Percentiles rank a stretch among this genome's conserved stretches.
phyloP scores from a whole-genome alignment of 2,113 vertebrate genomes.

The Cyphomyrus discorhynchus region DNA sequence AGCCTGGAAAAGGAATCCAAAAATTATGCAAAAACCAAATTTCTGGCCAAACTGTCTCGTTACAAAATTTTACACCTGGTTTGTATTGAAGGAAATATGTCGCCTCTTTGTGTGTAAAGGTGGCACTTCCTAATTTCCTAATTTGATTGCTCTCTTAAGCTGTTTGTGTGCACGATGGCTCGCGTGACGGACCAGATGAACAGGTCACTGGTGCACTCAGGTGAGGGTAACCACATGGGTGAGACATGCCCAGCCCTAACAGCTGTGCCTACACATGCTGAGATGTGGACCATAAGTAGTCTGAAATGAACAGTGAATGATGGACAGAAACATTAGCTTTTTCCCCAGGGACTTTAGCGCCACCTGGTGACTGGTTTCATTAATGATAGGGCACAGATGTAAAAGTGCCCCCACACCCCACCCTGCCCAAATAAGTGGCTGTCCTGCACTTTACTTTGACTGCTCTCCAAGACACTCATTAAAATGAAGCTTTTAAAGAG shows the following conservation, averaged over 20 bases:
- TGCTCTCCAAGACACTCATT: background rate
- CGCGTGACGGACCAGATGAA: background rate
- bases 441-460: background rate
- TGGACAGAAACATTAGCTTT: background rate
- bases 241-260: background rate
- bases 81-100: background rate
- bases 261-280: background rate
- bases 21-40: background rate
- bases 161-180: background rate
- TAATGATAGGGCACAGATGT: background rate
- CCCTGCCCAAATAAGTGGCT: background rate
- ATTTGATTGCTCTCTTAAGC: background rate
- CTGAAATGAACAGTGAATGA: background rate
- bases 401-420: background rate
- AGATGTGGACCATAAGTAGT: background rate
- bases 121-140: background rate
- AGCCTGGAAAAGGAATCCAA: background rate
- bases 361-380: conserved; percentile 3
- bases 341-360: background rate
- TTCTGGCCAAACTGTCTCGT: background rate
- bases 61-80: background rate
- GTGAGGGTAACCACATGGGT: background rate
- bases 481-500: background rate
- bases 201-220: background rate
- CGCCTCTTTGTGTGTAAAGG: background rate